phyloP scores from a whole-genome alignment of 2,888 invertebrate species.

The Habrosyne pyritoides region DNA sequence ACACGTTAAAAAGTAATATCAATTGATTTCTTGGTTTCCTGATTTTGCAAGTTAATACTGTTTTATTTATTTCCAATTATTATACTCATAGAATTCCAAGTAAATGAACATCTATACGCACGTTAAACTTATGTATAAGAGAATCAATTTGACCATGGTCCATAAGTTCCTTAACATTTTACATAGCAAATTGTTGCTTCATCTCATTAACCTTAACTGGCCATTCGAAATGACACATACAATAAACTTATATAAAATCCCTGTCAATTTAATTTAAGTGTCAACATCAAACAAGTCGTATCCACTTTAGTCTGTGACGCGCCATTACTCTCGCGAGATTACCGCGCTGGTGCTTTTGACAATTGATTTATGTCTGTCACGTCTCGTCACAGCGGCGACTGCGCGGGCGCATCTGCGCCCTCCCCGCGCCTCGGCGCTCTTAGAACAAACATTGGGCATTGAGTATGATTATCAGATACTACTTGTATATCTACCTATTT shows the following conservation, averaged over 20 bases:
- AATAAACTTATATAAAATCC: neutral
- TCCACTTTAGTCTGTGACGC: slow-evolving; percentile 57
- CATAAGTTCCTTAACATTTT: too few relatives aligned
- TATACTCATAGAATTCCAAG: too few relatives aligned
- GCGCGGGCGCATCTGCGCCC: slow-evolving; percentile 72
- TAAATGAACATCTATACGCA: too few relatives aligned
- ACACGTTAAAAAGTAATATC: too few relatives aligned
- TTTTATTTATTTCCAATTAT: too few relatives aligned
- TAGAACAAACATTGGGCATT: slow-evolving; percentile 51
- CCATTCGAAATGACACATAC: neutral
- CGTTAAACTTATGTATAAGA: too few relatives aligned
- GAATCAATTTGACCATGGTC: too few relatives aligned
- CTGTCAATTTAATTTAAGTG: neutral
- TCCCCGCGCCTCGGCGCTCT: slow-evolving; percentile 28
- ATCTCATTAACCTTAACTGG: neutral
- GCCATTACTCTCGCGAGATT: slow-evolving; percentile 72
- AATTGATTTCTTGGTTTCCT: too few relatives aligned
- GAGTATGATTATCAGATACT: slow-evolving; percentile 36
- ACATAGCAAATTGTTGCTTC: too few relatives aligned
- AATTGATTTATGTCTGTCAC: slow-evolving; percentile 83
- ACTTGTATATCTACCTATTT: slow-evolving; percentile 3
- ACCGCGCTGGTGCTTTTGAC: slow-evolving; percentile 72
- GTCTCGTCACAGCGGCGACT: slow-evolving; percentile 76
- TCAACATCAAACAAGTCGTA: slow-evolving; percentile 24
- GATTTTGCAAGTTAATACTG: too few relatives aligned